Evolutionary conservation across 2,888 invertebrate species (phyloP), one percentile per base, ranked within the genome.

Genomic region (Sepioteuthis lessoniana): DNA sequence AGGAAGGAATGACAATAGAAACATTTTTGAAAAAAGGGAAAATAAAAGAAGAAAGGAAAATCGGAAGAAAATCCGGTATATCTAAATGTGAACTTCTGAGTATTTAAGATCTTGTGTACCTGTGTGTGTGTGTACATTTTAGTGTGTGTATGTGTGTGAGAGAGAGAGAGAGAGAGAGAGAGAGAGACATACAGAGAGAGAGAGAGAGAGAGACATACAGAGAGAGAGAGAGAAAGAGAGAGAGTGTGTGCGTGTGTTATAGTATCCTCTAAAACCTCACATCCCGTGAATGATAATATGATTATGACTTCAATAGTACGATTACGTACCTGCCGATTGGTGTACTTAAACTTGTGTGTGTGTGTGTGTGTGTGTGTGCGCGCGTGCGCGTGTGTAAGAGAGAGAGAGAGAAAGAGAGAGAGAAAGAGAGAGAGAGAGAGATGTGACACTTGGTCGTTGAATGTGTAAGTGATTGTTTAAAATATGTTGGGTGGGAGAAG

Each of bases 381-480:
- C n/a, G n/a, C n/a, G n/a, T n/a, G n/a, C n/a, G n/a, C n/a, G n/a
- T n/a, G n/a, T 4, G n/a, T 16, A n/a, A 16, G 60, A 35, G 10
- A 76, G 25, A 10, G 13, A 35, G 25, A 76, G n/a, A 35, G 3
- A 25, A 31, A 35, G 76, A 10, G n/a, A 35, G n/a, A 13, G 76
- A 76, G 55, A 55, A 5, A 55, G 55, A 55, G 55, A 1, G 21
- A 25, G 7, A 3, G 42, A 42, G 42, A 42, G 28, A 55, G 55
- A n/a, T 16, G n/a, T 76, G 76, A 76, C 76, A 76, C 76, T 76
- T 76, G 76, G 13, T 76, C n/a, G 76, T 76, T 76, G n/a, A n/a
- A 76, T 76, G 76, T n/a, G n/a, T 76, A 76, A n/a, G n/a, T 76
- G 76, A 76, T 76, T 76, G 76, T 76, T 76, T 76, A 76, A 76